Percentiles rank a stretch among this genome's conserved stretches.
These are phyloP conservation scores for Saccostrea echinata DNA, from an alignment of 1,140 invertebrate species.

Conservation along the genomic window DNA sequence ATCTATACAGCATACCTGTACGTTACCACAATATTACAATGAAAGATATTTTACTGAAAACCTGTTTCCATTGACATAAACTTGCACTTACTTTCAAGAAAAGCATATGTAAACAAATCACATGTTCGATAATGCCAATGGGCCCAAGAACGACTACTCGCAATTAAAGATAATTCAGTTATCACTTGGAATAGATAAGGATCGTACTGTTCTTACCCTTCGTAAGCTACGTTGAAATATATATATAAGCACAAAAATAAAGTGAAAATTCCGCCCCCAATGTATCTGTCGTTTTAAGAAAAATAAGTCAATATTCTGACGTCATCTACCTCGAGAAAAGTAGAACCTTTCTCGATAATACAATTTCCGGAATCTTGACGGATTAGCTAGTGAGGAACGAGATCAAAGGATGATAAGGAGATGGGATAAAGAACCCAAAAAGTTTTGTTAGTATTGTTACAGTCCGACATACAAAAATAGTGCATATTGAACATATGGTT, in stretches of 20 bases:
- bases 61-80: neutral
- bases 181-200: neutral
- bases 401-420: too few relatives aligned
- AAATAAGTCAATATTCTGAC: slow-evolving; percentile 25
- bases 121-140: neutral
- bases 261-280: slow-evolving; percentile 12
- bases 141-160: slow-evolving; percentile 10
- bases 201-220: neutral
- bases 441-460: too few relatives aligned
- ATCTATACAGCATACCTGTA: too few relatives aligned
- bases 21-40: too few relatives aligned
- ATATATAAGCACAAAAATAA: neutral
- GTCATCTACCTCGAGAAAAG: neutral
- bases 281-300: neutral
- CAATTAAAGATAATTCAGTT: neutral
- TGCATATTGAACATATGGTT: too few relatives aligned
- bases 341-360: neutral
- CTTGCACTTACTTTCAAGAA: neutral
- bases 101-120: slow-evolving; percentile 8
- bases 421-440: too few relatives aligned
- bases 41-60: neutral
- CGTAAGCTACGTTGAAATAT: neutral
- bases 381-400: too few relatives aligned
- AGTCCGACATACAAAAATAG: too few relatives aligned
- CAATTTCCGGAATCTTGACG: neutral